Evolutionary conservation across 2,888 invertebrate genomes (phyloP).

Genomic region (Synanthedon formicaeformis): DNA sequence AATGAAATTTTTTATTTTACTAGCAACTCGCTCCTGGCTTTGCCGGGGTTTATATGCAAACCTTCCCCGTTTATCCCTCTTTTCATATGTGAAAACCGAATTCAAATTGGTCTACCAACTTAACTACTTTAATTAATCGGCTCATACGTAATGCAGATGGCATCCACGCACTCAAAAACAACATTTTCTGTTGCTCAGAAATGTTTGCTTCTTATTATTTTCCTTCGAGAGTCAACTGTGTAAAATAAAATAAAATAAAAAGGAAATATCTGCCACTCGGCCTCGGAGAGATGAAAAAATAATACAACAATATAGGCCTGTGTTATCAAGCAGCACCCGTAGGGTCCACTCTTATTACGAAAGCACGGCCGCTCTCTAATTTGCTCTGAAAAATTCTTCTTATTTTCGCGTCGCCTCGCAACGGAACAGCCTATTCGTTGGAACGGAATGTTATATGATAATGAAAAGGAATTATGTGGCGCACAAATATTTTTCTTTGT

Average conservation of each 20-base stretch:
- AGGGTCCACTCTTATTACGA: conserved; percentile 55
- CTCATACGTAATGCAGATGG: too few species aligned
- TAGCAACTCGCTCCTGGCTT: too few species aligned
- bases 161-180: too few species aligned
- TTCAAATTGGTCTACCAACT: too few species aligned
- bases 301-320: conserved; percentile 52
- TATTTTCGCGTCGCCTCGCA: conserved; percentile 38
- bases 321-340: conserved; percentile 38
- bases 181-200: too few species aligned
- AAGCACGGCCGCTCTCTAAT: conserved; percentile 46
- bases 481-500: background rate
- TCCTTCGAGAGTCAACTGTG: too few species aligned
- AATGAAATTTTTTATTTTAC: too few species aligned
- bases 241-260: conserved; percentile 19
- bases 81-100: too few species aligned
- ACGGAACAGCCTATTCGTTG: conserved; percentile 24
- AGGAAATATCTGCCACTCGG: conserved; percentile 28
- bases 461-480: conserved; percentile 6
- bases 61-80: too few species aligned
- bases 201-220: too few species aligned
- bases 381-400: conserved; percentile 47
- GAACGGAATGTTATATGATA: conserved; percentile 15
- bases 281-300: conserved; percentile 47
- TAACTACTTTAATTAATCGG: too few species aligned
- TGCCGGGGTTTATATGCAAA: too few species aligned